A percentile compares a stretch with the other conserved stretches of the same genome.
These are phyloP conservation scores for Panonychus citri DNA, from an alignment of 1,140 invertebrate genomes.

Conservation along the genomic window DNA sequence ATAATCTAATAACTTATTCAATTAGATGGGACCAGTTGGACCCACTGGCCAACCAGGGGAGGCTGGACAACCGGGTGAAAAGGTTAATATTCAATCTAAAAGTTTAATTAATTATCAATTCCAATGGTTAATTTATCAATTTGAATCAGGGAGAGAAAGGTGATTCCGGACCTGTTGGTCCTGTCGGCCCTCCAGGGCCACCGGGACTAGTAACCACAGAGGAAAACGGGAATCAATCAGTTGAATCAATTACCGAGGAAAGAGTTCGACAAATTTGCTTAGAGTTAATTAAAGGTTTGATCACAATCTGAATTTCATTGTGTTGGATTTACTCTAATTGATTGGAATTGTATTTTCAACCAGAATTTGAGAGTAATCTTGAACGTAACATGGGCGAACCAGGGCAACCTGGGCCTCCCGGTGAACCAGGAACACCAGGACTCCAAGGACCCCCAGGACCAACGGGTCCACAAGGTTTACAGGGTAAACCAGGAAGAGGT, in stretches of 20 bases:
- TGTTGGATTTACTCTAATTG: too few relatives aligned
- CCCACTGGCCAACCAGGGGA: not conserved
- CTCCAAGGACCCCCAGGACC: constrained; percentile 5
- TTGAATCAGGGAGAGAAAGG: constrained; percentile 50
- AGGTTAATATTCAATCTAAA: constrained; percentile 15
- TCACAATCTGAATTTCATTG: too few relatives aligned
- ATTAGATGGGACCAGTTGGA: not conserved
- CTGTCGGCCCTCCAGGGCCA: constrained; percentile 17
- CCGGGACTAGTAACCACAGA: constrained; percentile 31
- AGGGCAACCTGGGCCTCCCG: constrained; percentile 10
- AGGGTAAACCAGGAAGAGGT: not conserved
- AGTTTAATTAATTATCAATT: constrained; percentile 19
- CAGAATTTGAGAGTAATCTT: too few relatives aligned
- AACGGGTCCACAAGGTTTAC: not conserved
- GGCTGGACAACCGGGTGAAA: not conserved
- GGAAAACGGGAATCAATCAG: too few relatives aligned
- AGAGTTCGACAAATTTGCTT: not conserved
- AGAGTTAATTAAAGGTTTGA: not conserved
- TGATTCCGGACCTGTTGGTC: constrained; percentile 29
- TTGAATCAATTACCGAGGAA: too few relatives aligned
- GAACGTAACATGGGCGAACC: too few relatives aligned
- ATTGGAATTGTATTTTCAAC: too few relatives aligned
- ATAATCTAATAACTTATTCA: not conserved
- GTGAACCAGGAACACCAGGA: not conserved
- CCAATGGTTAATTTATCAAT: constrained; percentile 32